Conservation (phyloP, 2,113 vertebrate genomes). For the Thomomys bottae region DNA sequence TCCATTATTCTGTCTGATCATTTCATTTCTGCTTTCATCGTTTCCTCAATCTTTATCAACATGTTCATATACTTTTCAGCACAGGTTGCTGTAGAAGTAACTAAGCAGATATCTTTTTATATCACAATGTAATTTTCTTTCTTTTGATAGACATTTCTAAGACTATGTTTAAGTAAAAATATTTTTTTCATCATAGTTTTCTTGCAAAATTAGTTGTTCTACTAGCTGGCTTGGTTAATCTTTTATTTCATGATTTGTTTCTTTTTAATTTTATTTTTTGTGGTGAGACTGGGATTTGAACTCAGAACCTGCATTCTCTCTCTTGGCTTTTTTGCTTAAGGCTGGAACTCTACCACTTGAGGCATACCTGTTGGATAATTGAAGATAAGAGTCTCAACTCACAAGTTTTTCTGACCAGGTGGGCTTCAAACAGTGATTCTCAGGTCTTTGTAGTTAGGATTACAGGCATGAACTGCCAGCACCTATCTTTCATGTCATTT, state of each 20-base stretch:
- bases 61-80: background rate
- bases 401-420: background rate
- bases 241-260: background rate
- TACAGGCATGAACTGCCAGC: background rate
- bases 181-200: conserved; percentile 1
- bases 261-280: too few relatives aligned
- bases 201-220: background rate
- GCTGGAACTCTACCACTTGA: too few relatives aligned
- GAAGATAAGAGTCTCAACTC: too few relatives aligned
- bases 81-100: background rate
- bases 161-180: background rate
- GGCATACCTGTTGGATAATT: too few relatives aligned
- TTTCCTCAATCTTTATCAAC: background rate
- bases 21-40: background rate
- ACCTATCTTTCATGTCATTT: background rate
- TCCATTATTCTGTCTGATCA: background rate
- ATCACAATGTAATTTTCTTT: background rate
- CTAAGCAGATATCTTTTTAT: conserved; percentile 4
- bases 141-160: background rate
- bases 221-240: background rate
- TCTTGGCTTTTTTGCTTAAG: too few relatives aligned
- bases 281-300: too few relatives aligned
- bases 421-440: background rate
- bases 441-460: background rate
- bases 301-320: too few relatives aligned